Base-by-base conservation (phyloP, 1,140 invertebrate genomes). In the Brachionus paranguensis region DNA sequence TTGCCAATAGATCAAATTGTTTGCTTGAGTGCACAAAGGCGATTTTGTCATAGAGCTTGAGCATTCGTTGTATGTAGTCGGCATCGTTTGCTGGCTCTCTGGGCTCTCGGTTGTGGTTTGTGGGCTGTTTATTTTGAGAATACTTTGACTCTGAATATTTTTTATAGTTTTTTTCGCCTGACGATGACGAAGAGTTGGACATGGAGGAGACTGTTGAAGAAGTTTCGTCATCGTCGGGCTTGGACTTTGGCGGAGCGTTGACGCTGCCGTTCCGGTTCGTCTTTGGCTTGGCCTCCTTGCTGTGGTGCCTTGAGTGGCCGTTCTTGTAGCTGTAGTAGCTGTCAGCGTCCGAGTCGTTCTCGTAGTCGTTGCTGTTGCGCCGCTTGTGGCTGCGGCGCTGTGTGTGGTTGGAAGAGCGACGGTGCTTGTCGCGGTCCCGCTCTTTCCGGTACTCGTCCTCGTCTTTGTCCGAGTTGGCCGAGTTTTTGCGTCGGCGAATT, bases 1-100 rank as follows among this genome's bases (percentile, higher is more conserved):
- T 60, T 37, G 53, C 53, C 78, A 81, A 68, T 3, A 81, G 20
- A 27, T 81, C 78, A 45, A 81, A 45, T 81, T 68, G 78, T 37
- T 81, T 81, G 41, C 14, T 64, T 7, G 64, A 68, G 8, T 47
- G 53, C 1, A 68, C 78, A 65, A 12, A 27, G 8, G 11, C n/a
- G 17, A 81, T 81, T 47, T 81, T 68, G 14, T 81, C 41, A 29
- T 81, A 81, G 20, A 81, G 43, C 27, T 41, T 64, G 3, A 81
- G 53, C 78, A 81, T 81, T 60, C 78, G n/a, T 68, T 81, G 12
- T 37, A 27, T 81, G n/a, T 68, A 50, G 27, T 27, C 27, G 11
- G 45, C 14, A 5, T 76, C 72, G 12, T 29, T 76, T 50, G 12
- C 5, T 2, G 20, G 27, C 17, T 47, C 27, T 29, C 11, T 76